A percentile compares a stretch with the other conserved stretches of the same genome.
These are phyloP conservation scores for Sorex maritimensis DNA, from an alignment of 2,797 vertebrate genomes.

Conservation along the genomic window DNA sequence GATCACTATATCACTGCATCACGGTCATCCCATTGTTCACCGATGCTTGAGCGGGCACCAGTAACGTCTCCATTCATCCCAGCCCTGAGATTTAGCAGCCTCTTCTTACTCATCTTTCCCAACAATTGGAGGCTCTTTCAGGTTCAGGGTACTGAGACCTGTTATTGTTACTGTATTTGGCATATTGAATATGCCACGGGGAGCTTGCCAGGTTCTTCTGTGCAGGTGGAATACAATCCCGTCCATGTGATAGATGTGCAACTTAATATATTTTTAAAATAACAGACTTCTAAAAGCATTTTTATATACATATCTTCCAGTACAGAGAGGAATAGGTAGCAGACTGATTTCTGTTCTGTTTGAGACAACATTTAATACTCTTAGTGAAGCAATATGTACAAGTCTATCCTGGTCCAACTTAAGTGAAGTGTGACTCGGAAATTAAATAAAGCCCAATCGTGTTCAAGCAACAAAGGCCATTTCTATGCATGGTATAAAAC, in stretches of 20 bases:
- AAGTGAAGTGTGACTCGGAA: background rate
- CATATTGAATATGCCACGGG: no score
- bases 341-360: background rate
- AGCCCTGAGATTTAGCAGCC: no score
- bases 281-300: background rate
- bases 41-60: no score
- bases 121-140: no score
- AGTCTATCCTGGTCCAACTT: background rate
- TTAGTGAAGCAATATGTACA: background rate
- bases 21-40: no score
- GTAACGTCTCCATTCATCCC: no score
- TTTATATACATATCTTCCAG: background rate
- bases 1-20: no score
- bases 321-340: background rate
- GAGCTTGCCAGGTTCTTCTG: no score
- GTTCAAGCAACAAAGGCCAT: conserved; percentile 32
- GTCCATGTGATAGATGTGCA: background rate
- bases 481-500: conserved; percentile 47
- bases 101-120: no score
- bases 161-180: no score
- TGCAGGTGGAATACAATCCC: no score
- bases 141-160: no score
- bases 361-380: background rate
- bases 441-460: background rate
- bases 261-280: background rate